Evolutionary conservation across 2,888 invertebrate genomes (phyloP).

Genomic region (Dryomyza anilis): DNA sequence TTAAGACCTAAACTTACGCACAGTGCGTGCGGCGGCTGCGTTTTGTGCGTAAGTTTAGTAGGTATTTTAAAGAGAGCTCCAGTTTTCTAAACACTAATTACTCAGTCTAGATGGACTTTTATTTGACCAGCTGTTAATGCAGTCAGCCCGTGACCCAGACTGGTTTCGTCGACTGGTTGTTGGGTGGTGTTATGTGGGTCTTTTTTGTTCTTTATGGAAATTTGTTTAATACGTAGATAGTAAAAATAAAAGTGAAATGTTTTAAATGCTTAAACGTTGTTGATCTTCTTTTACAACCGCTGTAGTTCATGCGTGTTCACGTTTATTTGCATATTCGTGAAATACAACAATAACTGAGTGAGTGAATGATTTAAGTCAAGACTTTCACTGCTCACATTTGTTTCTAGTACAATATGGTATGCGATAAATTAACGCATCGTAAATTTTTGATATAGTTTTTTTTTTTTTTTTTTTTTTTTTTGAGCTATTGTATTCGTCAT

Average conservation of each 20-base stretch:
- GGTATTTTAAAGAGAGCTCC: slow-evolving; percentile 6
- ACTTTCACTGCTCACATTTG: slow-evolving; percentile 8
- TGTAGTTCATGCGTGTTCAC: neutral
- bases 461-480: too few species aligned
- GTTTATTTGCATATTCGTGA: neutral
- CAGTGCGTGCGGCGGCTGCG: too few species aligned
- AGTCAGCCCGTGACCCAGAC: too few species aligned
- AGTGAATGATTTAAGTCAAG: neutral
- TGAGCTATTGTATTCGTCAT: too few species aligned
- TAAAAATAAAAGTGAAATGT: slow-evolving; percentile 20
- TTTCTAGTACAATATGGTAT: too few species aligned
- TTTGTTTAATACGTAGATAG: too few species aligned
- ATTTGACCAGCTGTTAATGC: too few species aligned
- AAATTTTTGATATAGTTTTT: too few species aligned
- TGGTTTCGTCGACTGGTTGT: neutral
- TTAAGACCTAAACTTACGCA: too few species aligned
- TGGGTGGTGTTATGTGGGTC: neutral
- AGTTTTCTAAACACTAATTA: slow-evolving; percentile 9
- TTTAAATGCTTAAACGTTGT: neutral
- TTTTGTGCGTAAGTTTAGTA: neutral
- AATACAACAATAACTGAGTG: neutral
- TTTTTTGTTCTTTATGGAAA: neutral
- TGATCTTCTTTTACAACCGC: neutral
- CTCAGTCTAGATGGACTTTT: too few species aligned
- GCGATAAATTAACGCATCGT: too few species aligned